phyloP scores from a whole-genome alignment of 2,888 invertebrate species.

The Hirtodrosophila duncani region DNA sequence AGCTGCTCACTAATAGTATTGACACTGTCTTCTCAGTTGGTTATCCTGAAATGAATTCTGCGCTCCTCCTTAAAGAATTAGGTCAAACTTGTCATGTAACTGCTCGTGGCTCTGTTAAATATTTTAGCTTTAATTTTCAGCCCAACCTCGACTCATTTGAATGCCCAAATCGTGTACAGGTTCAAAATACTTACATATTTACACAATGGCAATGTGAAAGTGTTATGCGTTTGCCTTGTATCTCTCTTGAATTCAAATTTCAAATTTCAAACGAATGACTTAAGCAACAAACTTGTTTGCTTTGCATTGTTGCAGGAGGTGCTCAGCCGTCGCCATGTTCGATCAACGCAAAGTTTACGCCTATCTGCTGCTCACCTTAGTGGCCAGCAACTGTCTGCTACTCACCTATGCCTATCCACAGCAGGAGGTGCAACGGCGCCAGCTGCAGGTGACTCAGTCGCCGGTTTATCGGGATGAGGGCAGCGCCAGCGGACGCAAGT shows the following conservation, averaged over 20 bases:
- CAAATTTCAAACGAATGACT: conserved; percentile 30
- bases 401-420: conserved; percentile 85
- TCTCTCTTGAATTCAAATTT: background rate
- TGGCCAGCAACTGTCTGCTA: conserved; percentile 83
- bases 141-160: conserved; percentile 29
- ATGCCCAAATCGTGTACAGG: conserved; percentile 39
- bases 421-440: conserved; percentile 73
- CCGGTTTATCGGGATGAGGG: conserved; percentile 68
- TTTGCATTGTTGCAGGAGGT: too few relatives aligned
- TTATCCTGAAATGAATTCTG: too few relatives aligned
- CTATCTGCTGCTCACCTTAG: conserved; percentile 84
- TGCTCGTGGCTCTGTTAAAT: conserved; percentile 5
- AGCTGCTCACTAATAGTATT: too few relatives aligned
- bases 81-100: conserved; percentile 38
- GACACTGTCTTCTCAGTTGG: too few relatives aligned
- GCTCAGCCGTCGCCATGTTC: conserved; percentile 79
- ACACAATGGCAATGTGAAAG: conserved; percentile 46
- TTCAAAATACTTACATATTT: conserved; percentile 35
- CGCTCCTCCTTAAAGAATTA: too few relatives aligned
- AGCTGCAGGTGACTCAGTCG: conserved; percentile 52
- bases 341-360: conserved; percentile 83
- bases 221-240: conserved; percentile 28
- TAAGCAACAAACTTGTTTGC: conserved; percentile 46
- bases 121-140: background rate
- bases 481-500: conserved; percentile 84